A percentile compares a stretch with the other conserved stretches of the same genome.
These are phyloP conservation scores for Xanthorhoe spadicearia DNA, from an alignment of 2,888 invertebrate genomes.

Conservation along the genomic window DNA sequence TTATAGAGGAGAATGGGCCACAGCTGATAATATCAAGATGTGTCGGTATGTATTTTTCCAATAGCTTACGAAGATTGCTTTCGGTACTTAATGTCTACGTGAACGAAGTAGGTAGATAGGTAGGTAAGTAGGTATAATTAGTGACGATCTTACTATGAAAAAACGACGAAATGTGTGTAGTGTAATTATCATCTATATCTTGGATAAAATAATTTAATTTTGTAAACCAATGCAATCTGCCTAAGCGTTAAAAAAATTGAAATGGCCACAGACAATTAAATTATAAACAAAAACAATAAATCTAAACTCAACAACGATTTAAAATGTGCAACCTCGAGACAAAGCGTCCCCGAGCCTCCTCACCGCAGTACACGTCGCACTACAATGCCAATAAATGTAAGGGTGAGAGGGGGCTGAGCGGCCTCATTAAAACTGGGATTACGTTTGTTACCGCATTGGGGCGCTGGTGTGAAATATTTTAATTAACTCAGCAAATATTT, in stretches of 20 bases:
- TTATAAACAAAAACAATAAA: constrained; percentile 26
- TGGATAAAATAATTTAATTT: too few species aligned
- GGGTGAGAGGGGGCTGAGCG: constrained; percentile 37
- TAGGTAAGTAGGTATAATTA: too few species aligned
- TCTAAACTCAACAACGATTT: constrained; percentile 35
- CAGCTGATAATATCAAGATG: constrained; percentile 12
- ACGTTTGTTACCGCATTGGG: constrained; percentile 42
- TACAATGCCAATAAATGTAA: constrained; percentile 46
- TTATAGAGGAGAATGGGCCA: constrained; percentile 18
- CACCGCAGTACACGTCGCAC: constrained; percentile 27
- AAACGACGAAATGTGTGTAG: too few species aligned
- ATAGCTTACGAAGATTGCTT: constrained; percentile 2
- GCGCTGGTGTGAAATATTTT: constrained; percentile 31
- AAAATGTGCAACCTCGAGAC: constrained; percentile 35
- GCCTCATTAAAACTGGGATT: constrained; percentile 51
- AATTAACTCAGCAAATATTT: constrained; percentile 35
- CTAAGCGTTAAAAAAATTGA: neutral
- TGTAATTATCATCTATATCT: too few species aligned
- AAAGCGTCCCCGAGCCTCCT: constrained; percentile 31
- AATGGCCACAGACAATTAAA: neutral
- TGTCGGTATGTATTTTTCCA: constrained; percentile 1
- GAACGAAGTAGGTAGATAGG: too few species aligned
- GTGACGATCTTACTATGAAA: too few species aligned
- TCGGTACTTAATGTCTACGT: too few species aligned
- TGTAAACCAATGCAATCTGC: too few species aligned